Conservation (phyloP, 2,888 invertebrate species). For the Scaptomyza flava region DNA sequence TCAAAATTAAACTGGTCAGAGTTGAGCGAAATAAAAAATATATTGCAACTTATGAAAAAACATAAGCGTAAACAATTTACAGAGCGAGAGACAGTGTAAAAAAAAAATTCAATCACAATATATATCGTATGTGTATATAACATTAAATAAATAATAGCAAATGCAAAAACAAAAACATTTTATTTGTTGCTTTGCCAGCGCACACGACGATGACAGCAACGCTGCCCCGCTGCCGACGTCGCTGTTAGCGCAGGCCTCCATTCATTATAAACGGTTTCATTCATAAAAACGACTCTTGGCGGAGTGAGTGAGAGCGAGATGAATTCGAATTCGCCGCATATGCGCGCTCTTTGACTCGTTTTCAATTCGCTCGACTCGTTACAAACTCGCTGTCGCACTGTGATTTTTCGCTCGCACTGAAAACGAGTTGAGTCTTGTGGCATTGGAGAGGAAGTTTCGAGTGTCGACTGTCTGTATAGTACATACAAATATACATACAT, state of each 20-base stretch:
- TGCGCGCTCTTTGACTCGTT: conserved; percentile 45
- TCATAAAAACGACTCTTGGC: conserved; percentile 80
- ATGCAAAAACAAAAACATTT: conserved; percentile 32
- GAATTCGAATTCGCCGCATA: conserved; percentile 40
- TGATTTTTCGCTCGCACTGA: conserved; percentile 29
- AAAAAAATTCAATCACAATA: conserved; percentile 32
- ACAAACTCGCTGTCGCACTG: conserved; percentile 35
- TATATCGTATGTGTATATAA: conserved; percentile 3
- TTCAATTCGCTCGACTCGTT: conserved; percentile 39
- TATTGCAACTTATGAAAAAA: conserved; percentile 3
- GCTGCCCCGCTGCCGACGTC: conserved; percentile 43
- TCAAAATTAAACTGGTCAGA: conserved; percentile 17
- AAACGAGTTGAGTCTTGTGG: conserved; percentile 55
- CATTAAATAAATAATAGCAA: conserved; percentile 47
- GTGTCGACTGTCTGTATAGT: conserved; percentile 35
- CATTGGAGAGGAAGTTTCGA: conserved; percentile 64
- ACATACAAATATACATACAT: conserved; percentile 31
- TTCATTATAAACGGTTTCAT: conserved; percentile 82
- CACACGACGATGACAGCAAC: conserved; percentile 51
- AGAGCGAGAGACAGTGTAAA: not conserved
- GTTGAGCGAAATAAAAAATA: conserved; percentile 14
- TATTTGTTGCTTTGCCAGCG: conserved; percentile 41
- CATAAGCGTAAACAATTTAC: conserved; percentile 32
- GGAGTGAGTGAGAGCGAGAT: conserved; percentile 47
- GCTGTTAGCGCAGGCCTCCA: conserved; percentile 68